Conservation (phyloP, 2,888 invertebrate species). For the Neocrepidodera transversa region DNA sequence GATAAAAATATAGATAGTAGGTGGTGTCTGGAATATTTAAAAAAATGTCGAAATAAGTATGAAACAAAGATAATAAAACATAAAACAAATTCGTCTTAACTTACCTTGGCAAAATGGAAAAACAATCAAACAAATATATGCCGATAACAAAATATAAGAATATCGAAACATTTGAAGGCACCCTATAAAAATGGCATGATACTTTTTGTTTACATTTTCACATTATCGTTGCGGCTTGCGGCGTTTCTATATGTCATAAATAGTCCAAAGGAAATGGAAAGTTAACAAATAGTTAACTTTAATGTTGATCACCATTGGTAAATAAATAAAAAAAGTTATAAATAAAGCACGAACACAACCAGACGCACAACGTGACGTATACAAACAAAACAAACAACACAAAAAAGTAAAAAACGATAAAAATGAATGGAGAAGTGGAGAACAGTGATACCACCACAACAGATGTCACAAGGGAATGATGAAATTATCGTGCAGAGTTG, state of each 20-base stretch:
- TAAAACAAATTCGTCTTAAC: background rate
- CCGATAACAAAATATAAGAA: slow-evolving; percentile 27
- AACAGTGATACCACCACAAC: no score
- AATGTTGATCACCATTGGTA: slow-evolving; percentile 18
- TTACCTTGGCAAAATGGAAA: slow-evolving; percentile 31
- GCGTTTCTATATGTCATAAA: background rate
- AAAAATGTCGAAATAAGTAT: no score
- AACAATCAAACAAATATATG: slow-evolving; percentile 25
- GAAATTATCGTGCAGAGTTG: no score
- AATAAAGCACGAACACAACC: slow-evolving; percentile 13
- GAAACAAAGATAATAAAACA: no score
- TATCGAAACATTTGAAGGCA: slow-evolving; percentile 33
- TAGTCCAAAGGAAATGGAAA: no score
- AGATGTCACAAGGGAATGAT: no score
- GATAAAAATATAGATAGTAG: no score
- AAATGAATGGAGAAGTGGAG: background rate
- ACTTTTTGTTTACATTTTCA: slow-evolving; percentile 25
- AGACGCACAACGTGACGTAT: slow-evolving; percentile 13
- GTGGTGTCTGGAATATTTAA: no score
- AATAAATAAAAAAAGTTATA: slow-evolving; percentile 15
- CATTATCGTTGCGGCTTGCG: background rate
- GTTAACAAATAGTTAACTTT: no score
- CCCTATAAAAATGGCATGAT: slow-evolving; percentile 25
- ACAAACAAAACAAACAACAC: slow-evolving; percentile 17
- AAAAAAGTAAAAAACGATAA: slow-evolving; percentile 5